Evolutionary conservation across 2,888 invertebrate species (phyloP), one percentile per base, ranked within the genome.

Genomic region (Rhagonycha lutea): DNA sequence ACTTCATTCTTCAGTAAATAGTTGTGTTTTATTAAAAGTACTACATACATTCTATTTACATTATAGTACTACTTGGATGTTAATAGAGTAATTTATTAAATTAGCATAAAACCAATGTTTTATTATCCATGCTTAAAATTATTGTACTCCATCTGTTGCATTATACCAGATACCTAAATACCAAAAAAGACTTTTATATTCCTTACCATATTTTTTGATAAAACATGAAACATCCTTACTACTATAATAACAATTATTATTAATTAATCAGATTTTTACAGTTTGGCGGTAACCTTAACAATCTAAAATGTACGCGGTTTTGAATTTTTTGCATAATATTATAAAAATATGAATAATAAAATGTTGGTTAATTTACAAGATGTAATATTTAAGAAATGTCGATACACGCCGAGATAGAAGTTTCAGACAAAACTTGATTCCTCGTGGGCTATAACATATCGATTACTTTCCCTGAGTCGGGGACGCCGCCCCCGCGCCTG

Each of bases 381-480:
- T 63, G 18, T 65, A 26, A 24, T 65, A 65, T 65, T 65, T 65
- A 75, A 78, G 73, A 75, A 73, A 70, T 79, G 79, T 47, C 76
- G 76, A 28, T 72, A 71, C 72, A 73, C 69, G 65, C 68, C 26
- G 76, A 73, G 68, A 78, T 73, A 69, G 68, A 78, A 79, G 76
- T 78, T 78, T 79, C 80, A 83, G 83, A 82, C 82, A 82, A 83
- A 82, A 83, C 83, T 82, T 82, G 83, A 82, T 83, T 83, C 83
- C 83, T 82, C 81, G 81, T 81, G 79, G 79, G 78, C 76, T 85
- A 86, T 86, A 87, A 88, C 88, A 89, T 90, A 90, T 90, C 90
- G 89, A 90, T 90, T 89, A 88, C 87, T 88, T 89, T 89, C 88
- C 87, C 88, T 86, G 85, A 83, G 84, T 79, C 78, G 83, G 82